phyloP scores from a whole-genome alignment of 2,113 vertebrate genomes.

The western clawed frog (Xenopus tropicalis) region DNA sequence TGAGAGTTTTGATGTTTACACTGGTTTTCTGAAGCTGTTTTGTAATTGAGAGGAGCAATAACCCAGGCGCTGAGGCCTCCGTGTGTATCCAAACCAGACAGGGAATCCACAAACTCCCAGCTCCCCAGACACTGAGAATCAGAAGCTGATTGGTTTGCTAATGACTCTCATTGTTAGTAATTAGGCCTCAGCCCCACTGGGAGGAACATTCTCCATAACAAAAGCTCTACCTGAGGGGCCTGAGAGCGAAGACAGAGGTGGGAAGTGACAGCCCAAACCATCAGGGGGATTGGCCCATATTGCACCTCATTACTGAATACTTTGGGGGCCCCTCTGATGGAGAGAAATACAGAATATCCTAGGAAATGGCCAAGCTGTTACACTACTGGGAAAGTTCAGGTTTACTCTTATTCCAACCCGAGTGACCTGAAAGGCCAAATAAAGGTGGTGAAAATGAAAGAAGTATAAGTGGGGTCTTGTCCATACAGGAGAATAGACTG shows the following conservation, averaged over 20 bases:
- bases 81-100: conserved; percentile 16
- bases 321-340: too few relatives aligned
- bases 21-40: too few relatives aligned
- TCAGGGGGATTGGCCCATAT: conserved; percentile 8
- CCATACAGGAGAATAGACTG: too few relatives aligned
- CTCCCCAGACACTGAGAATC: accelerated
- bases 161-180: conserved; percentile 54
- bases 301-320: conserved; percentile 16
- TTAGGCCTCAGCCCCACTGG: conserved; percentile 46
- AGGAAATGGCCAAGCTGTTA: too few relatives aligned
- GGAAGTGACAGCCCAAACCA: neutral
- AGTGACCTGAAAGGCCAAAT: too few relatives aligned
- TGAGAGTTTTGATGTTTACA: too few relatives aligned
- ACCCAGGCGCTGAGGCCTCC: neutral
- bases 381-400: too few relatives aligned
- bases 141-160: conserved; percentile 40
- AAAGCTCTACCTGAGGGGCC: neutral
- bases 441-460: too few relatives aligned
- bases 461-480: too few relatives aligned
- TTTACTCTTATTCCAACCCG: too few relatives aligned
- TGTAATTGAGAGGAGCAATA: too few relatives aligned
- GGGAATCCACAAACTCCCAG: conserved; percentile 46
- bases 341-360: too few relatives aligned
- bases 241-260: accelerated
- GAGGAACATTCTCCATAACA: conserved; percentile 23